Evolutionary conservation across 2,113 vertebrate species (phyloP).

Genomic region (Pyrgilauda ruficollis): DNA sequence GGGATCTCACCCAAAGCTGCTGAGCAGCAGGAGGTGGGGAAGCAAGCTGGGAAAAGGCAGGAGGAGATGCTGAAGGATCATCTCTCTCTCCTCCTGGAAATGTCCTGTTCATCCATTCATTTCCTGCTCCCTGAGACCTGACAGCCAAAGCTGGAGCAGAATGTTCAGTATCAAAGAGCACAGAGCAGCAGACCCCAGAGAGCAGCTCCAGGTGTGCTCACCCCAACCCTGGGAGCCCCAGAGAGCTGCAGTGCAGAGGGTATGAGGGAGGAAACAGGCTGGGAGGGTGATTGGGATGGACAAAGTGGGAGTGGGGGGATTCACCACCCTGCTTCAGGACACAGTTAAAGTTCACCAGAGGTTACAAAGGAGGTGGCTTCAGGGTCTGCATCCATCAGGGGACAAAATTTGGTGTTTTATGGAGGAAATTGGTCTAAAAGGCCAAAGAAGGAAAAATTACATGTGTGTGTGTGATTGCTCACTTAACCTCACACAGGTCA

Average conservation of each 20-base stretch:
- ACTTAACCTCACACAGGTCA: neutral
- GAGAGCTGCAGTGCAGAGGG: neutral
- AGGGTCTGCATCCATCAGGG: neutral
- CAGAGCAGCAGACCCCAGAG: neutral
- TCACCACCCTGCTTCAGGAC: neutral
- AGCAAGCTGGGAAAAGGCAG: neutral
- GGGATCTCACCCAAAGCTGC: neutral
- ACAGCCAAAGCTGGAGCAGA: neutral
- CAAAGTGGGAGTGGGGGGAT: neutral
- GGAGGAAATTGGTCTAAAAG: neutral
- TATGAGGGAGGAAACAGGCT: neutral
- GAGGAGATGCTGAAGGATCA: neutral
- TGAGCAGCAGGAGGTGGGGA: neutral
- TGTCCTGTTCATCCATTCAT: neutral
- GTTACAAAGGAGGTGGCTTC: neutral
- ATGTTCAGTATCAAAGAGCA: rapidly evolving
- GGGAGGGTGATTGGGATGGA: neutral
- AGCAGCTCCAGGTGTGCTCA: neutral
- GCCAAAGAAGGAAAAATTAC: neutral
- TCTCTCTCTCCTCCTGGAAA: neutral
- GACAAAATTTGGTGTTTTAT: neutral
- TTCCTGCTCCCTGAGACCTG: neutral
- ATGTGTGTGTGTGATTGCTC: neutral
- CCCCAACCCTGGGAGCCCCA: rapidly evolving
- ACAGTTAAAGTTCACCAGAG: neutral